These are phyloP conservation scores for Diaphora mendica DNA, from an alignment of 2,888 invertebrate species.

Conservation along the genomic window DNA sequence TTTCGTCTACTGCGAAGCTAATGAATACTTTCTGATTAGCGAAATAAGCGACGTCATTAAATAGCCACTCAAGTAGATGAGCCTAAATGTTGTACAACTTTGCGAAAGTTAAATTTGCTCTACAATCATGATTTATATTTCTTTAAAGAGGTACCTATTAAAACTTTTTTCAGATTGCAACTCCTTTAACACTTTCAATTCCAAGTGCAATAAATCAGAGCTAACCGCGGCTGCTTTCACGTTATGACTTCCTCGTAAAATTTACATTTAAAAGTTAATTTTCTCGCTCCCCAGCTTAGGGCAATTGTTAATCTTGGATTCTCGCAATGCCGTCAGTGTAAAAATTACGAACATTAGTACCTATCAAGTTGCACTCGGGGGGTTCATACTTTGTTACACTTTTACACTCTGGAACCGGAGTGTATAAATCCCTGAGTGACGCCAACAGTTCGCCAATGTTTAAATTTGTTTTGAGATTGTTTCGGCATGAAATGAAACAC, in stretches of 20 bases:
- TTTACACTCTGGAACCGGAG: constrained; percentile 31
- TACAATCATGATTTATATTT: constrained; percentile 83
- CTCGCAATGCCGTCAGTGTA: constrained; percentile 64
- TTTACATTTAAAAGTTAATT: constrained; percentile 86
- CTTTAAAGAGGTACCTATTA: constrained; percentile 85
- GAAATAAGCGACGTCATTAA: constrained; percentile 77
- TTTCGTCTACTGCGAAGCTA: constrained; percentile 51
- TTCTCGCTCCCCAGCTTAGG: constrained; percentile 77
- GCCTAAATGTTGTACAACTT: constrained; percentile 78
- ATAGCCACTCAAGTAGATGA: constrained; percentile 75
- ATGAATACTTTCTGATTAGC: constrained; percentile 68
- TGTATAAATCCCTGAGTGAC: constrained; percentile 32
- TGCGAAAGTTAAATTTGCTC: constrained; percentile 74
- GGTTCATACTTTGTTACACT: constrained; percentile 29
- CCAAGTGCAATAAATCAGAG: constrained; percentile 83
- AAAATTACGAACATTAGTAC: constrained; percentile 70
- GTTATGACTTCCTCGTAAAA: constrained; percentile 86
- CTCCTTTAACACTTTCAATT: constrained; percentile 86
- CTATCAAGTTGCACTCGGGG: constrained; percentile 47
- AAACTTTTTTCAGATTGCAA: constrained; percentile 86
- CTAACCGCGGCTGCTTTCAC: constrained; percentile 84
- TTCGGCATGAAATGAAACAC: constrained; percentile 42
- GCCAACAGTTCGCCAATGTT: constrained; percentile 25
- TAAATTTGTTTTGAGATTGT: constrained; percentile 46
- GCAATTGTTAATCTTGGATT: constrained; percentile 84